Conservation (phyloP, 1,140 invertebrate species). For the Eumeta japonica region DNA sequence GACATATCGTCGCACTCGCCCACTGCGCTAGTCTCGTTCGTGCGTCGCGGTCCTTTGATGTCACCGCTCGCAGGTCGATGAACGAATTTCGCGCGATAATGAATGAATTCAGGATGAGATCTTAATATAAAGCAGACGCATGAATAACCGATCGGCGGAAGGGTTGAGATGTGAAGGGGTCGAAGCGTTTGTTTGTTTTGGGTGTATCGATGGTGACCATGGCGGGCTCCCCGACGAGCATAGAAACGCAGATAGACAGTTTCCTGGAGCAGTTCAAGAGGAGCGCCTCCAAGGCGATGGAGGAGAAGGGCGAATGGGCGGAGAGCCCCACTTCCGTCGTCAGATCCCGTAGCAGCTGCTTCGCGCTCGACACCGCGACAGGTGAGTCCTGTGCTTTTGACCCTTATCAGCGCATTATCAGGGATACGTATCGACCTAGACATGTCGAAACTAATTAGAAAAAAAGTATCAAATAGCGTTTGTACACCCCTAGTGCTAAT, state of each 20-base stretch:
- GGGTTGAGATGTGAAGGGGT: too few species aligned
- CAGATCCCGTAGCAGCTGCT: slow-evolving; percentile 53
- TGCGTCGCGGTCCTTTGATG: slow-evolving; percentile 29
- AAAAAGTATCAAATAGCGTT: too few species aligned
- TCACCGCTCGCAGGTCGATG: slow-evolving; percentile 31
- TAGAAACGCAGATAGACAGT: slow-evolving; percentile 79
- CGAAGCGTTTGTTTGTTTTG: slow-evolving; percentile 43
- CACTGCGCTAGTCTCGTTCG: slow-evolving; percentile 37
- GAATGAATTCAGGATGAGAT: too few species aligned
- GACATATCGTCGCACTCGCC: slow-evolving; percentile 25
- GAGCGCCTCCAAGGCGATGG: slow-evolving; percentile 72
- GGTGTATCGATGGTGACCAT: slow-evolving; percentile 56
- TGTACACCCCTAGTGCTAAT: too few species aligned
- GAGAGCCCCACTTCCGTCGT: slow-evolving; percentile 42
- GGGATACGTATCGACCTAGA: too few species aligned
- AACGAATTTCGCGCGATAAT: slow-evolving; percentile 24
- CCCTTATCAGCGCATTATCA: too few species aligned
- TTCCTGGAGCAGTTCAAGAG: slow-evolving; percentile 78
- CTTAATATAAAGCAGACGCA: too few species aligned
- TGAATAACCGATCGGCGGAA: too few species aligned
- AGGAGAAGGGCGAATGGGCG: slow-evolving; percentile 59
- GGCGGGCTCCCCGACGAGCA: slow-evolving; percentile 68
- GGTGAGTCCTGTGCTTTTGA: slow-evolving; percentile 37
- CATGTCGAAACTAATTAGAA: too few species aligned
- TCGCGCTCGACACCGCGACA: slow-evolving; percentile 44